Percentiles rank a stretch among this genome's conserved stretches.
phyloP scores from a whole-genome alignment of 2,888 invertebrate species.

The Euzetes globulus region DNA sequence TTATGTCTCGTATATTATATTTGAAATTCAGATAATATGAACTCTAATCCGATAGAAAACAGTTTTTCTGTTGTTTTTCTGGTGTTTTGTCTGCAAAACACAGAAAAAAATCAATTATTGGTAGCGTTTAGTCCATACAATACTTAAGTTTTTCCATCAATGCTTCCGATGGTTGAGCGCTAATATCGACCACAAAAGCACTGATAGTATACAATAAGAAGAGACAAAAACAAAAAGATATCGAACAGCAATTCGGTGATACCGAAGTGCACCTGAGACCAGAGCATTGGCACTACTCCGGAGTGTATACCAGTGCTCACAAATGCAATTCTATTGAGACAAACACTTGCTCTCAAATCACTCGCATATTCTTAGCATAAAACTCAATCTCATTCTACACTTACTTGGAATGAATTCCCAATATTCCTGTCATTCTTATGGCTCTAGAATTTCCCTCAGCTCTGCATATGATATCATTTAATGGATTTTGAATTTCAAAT shows the following conservation, averaged over 20 bases:
- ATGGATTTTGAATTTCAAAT: no score
- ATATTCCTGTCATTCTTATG: not conserved
- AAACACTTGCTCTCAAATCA: constrained; percentile 3
- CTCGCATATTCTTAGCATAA: not conserved
- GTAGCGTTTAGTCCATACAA: constrained; percentile 16
- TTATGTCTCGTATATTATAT: constrained; percentile 4
- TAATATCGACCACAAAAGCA: constrained; percentile 29
- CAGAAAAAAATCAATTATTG: constrained; percentile 23
- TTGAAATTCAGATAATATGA: not conserved
- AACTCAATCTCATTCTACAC: not conserved
- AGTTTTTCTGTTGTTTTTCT: not conserved
- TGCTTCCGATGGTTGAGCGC: constrained; percentile 1
- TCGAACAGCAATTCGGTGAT: not conserved
- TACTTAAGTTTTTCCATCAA: constrained; percentile 24
- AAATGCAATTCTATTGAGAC: not conserved
- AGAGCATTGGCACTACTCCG: not conserved
- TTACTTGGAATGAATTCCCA: not conserved
- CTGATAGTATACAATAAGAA: not conserved
- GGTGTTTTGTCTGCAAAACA: not conserved
- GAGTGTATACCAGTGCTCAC: not conserved
- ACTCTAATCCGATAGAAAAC: constrained; percentile 4
- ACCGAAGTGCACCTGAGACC: constrained; percentile 21
- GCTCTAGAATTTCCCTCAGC: no score
- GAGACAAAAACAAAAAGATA: not conserved
- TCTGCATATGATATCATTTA: no score